phyloP scores from a whole-genome alignment of 2,797 vertebrate genomes.

The Hydrocynus forskahlii region DNA sequence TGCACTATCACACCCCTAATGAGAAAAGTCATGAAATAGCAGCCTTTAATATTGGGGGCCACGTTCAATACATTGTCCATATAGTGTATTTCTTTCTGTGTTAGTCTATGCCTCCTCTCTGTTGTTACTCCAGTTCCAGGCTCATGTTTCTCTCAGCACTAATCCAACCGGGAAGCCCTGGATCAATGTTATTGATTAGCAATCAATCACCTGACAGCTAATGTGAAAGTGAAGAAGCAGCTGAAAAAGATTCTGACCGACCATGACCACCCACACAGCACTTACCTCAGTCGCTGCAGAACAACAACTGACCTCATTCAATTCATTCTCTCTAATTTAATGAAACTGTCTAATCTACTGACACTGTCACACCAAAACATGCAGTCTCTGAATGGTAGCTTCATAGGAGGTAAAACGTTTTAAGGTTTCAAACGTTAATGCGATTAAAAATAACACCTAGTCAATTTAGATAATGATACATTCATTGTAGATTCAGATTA shows the following conservation, averaged over 20 bases:
- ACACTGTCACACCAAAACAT: no score
- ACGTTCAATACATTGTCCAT: conserved; percentile 41
- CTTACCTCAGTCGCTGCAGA: neutral
- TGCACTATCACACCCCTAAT: no score
- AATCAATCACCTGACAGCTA: conserved; percentile 71
- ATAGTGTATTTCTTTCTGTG: neutral
- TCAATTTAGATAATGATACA: no score
- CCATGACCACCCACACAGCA: neutral
- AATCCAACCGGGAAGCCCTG: conserved; percentile 64
- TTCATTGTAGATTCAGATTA: no score
- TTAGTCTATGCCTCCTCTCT: neutral
- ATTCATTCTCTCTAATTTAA: neutral
- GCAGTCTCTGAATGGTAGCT: no score
- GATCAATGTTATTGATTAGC: conserved; percentile 71
- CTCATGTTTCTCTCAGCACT: conserved; percentile 55
- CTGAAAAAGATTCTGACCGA: neutral
- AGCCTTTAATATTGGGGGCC: neutral
- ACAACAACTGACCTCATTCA: neutral
- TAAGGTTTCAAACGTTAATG: no score
- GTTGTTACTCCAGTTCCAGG: conserved; percentile 16
- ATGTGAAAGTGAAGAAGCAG: conserved; percentile 56
- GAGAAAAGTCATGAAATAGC: no score
- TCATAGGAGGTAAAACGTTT: no score
- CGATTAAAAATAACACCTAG: no score
- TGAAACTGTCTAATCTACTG: no score